Base-by-base conservation (phyloP, 2,113 vertebrate species). In the Antechinus stuartii region DNA sequence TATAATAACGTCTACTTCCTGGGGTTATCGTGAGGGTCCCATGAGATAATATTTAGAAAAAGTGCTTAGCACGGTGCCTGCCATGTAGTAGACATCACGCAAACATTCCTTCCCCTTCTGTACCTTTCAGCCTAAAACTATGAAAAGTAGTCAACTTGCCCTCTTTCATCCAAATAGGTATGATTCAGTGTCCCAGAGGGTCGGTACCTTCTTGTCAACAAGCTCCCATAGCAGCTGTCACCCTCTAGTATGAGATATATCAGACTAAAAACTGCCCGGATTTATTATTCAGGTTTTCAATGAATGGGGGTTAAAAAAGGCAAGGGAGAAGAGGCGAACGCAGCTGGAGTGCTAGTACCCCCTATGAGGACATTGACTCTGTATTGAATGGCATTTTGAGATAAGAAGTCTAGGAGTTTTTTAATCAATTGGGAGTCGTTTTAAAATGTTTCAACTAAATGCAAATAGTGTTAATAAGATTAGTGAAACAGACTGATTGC, bases 381-480 rank as follows among this genome's bases (percentile, higher is more conserved):
- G 96, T 93, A 95, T 46, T 91, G 93, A 95, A 57, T 91, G 90
- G 0, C 91, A 94, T 95, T 95, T 97, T 47, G 57, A 94, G 76
- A 95, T 94, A 93, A 93, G 89, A 96, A 92, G 30, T 9, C 49
- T 93, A 47, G 94, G 46, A 91, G 55, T 56, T 90, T 90, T 96
- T 95, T 97, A 96, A 95, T 95, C 90, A 96, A 57, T 46, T 16
- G 93, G 25, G 22, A 91, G 2, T 96, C 91, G 89, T 92, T 97
- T 97, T 90, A 92, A 92, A 91, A 91, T 89, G 52, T 91, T 97
- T 92, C 92, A 96, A 96, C 90, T 93, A 97, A 96, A 94, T 95
- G 54, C 68, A 97, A 89, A 96, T 94, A 96, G 93, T 97, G 42
- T 95, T 94, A 93, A 8, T 91, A 54, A 94, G 96, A 96, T 96